Conservation (phyloP, 2,797 vertebrate species). For the Centropyge bicolor region DNA sequence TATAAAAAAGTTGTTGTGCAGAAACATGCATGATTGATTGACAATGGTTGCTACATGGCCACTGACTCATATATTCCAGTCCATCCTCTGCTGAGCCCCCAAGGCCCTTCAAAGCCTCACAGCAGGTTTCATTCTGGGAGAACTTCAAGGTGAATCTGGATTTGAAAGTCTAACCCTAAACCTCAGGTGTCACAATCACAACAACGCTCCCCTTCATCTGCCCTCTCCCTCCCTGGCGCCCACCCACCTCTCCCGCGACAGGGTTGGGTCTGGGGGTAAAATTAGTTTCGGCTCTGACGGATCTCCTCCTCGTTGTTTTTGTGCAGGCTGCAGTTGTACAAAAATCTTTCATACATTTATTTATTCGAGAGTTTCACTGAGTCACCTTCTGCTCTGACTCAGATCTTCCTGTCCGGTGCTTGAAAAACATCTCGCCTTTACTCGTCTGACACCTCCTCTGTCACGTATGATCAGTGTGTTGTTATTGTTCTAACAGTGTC, state of each 20-base stretch:
- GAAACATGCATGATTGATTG: background rate
- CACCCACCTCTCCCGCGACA: background rate
- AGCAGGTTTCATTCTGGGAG: conserved; percentile 41
- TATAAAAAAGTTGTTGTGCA: conserved; percentile 5
- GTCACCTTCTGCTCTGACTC: conserved; percentile 7
- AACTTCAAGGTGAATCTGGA: conserved; percentile 50
- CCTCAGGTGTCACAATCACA: conserved; percentile 44
- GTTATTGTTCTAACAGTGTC: background rate
- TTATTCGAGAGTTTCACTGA: background rate
- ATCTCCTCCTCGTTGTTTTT: background rate
- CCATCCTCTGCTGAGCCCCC: conserved; percentile 25
- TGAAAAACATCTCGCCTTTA: conserved; percentile 12
- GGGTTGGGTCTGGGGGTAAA: background rate
- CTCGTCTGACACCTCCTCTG: conserved; percentile 11
- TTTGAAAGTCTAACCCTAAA: conserved; percentile 51
- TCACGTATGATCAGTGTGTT: background rate
- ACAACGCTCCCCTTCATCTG: conserved; percentile 13
- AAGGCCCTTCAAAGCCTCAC: conserved; percentile 42
- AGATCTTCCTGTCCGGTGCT: background rate
- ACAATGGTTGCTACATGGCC: conserved; percentile 13
- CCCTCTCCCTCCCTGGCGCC: background rate
- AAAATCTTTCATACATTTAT: background rate
- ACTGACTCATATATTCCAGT: conserved; percentile 18
- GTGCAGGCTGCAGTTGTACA: background rate
- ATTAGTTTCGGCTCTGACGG: background rate